These are phyloP conservation scores for Pseudochirops corinnae DNA, from an alignment of 2,797 vertebrate genomes.

Conservation along the genomic window DNA sequence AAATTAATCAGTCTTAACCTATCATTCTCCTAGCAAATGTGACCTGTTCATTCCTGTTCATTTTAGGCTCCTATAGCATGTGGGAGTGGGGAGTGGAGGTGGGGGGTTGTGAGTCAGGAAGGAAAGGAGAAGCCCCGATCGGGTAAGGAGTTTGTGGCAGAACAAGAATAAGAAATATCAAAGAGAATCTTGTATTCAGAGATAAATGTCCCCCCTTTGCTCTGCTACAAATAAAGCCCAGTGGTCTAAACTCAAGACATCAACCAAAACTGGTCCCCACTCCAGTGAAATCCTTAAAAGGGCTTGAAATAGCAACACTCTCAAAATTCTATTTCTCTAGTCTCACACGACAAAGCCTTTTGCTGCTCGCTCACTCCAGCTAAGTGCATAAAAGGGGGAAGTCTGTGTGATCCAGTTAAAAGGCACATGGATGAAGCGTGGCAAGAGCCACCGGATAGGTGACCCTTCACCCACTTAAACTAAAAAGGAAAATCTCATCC, in stretches of 20 bases:
- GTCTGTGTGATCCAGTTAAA: constrained; percentile 54
- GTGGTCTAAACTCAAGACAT: neutral
- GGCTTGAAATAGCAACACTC: neutral
- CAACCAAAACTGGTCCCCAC: neutral
- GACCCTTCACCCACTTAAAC: constrained; percentile 80
- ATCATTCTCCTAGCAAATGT: neutral
- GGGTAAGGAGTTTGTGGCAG: neutral
- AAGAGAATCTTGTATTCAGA: neutral
- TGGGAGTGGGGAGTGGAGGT: neutral
- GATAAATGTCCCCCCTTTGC: neutral
- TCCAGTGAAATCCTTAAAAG: neutral
- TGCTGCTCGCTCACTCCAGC: neutral
- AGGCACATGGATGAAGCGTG: constrained; percentile 67
- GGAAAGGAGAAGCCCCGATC: neutral
- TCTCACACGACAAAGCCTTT: neutral
- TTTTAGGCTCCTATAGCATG: constrained; percentile 8
- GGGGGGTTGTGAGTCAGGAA: neutral
- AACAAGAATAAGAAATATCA: neutral
- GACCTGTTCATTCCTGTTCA: neutral
- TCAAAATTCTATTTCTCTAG: neutral
- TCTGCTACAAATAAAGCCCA: constrained; percentile 28
- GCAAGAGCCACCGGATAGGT: constrained; percentile 61
- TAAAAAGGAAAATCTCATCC: neutral
- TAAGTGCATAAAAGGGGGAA: constrained; percentile 57
- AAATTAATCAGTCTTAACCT: constrained; percentile 38